These are phyloP conservation scores for Salvator merianae DNA, from an alignment of 2,113 vertebrate genomes.

Conservation along the genomic window DNA sequence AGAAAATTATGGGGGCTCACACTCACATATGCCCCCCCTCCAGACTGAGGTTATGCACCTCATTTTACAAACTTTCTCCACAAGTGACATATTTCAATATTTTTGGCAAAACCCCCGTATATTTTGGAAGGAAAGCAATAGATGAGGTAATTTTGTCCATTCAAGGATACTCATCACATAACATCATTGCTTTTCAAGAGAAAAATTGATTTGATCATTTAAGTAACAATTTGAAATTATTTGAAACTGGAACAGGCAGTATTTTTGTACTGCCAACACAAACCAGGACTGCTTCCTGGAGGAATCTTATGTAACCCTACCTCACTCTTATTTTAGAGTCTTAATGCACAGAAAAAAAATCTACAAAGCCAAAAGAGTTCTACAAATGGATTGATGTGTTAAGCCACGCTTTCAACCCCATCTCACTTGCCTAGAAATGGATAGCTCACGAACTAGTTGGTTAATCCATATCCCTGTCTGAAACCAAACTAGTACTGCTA, in stretches of 20 bases:
- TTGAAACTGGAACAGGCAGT: background rate
- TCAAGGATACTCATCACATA: background rate
- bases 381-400: background rate
- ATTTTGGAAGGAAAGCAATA: background rate
- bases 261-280: background rate
- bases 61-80: background rate
- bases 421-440: background rate
- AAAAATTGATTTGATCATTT: background rate
- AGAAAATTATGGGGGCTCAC: no score
- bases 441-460: background rate
- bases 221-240: background rate
- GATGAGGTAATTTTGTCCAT: constrained; percentile 11
- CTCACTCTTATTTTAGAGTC: background rate
- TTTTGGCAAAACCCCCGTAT: background rate
- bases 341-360: background rate
- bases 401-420: background rate
- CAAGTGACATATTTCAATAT: background rate
- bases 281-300: background rate
- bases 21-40: no score
- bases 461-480: background rate
- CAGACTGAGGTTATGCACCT: no score
- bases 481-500: background rate
- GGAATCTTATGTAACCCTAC: background rate
- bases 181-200: background rate
- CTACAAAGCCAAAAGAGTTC: background rate